Conservation (phyloP, 2,888 invertebrate genomes). For the Archaeoteleia sp. region DNA sequence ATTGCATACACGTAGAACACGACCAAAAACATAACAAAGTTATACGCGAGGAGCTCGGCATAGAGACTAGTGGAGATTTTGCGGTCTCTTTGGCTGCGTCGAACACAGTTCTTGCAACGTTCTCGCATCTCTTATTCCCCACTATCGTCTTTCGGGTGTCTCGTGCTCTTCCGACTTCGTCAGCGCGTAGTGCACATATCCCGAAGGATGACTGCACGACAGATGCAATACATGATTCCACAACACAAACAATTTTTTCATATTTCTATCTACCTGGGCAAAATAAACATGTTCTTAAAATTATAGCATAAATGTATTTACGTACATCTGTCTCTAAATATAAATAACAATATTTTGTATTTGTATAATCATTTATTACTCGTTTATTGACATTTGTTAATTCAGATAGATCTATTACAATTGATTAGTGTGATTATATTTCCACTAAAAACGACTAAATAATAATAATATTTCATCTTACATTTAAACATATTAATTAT, state of each 20-base stretch:
- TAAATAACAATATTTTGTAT: too few species aligned
- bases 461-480: too few species aligned
- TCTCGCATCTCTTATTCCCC: constrained; percentile 54
- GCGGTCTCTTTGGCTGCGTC: constrained; percentile 70
- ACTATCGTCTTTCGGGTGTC: constrained; percentile 37
- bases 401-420: too few species aligned
- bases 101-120: constrained; percentile 60
- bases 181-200: constrained; percentile 36
- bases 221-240: constrained; percentile 44
- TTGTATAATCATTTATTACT: too few species aligned
- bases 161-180: constrained; percentile 43
- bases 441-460: too few species aligned
- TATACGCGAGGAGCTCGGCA: constrained; percentile 61
- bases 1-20: constrained; percentile 60
- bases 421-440: too few species aligned
- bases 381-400: too few species aligned
- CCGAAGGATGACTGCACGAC: constrained; percentile 59
- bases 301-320: too few species aligned
- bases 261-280: constrained; percentile 8
- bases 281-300: not conserved
- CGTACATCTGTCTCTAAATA: too few species aligned
- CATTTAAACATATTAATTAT: too few species aligned
- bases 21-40: constrained; percentile 74
- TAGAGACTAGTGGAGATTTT: constrained; percentile 67
- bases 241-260: constrained; percentile 20